These are phyloP conservation scores for Eulithis prunata DNA, from an alignment of 2,888 invertebrate genomes.

Conservation along the genomic window DNA sequence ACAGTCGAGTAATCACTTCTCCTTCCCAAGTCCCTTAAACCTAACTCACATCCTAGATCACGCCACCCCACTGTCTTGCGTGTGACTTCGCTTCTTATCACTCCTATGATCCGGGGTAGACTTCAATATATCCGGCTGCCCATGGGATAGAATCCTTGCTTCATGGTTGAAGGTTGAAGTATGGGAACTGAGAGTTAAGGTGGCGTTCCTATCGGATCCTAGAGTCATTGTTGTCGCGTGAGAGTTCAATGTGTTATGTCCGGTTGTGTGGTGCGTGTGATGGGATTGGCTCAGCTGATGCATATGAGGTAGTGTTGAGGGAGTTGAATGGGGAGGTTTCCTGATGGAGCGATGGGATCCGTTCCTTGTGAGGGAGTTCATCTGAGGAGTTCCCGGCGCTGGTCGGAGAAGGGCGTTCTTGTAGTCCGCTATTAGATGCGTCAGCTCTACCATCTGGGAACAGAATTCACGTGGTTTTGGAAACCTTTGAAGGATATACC, in stretches of 20 bases:
- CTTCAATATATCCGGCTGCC: conserved; percentile 93
- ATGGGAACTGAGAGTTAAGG: conserved; percentile 69
- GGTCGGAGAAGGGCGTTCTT: conserved; percentile 94
- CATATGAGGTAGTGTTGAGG: conserved; percentile 70
- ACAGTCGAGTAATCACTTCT: conserved; percentile 32
- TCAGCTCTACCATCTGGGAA: conserved; percentile 92
- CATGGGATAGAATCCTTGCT: conserved; percentile 70
- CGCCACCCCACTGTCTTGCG: conserved; percentile 75
- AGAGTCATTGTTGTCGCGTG: conserved; percentile 80
- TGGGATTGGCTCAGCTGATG: conserved; percentile 58
- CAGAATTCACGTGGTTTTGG: too few relatives aligned
- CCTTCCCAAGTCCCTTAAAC: conserved; percentile 29
- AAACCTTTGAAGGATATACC: too few relatives aligned
- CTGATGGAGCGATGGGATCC: conserved; percentile 87
- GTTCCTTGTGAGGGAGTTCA: conserved; percentile 90
- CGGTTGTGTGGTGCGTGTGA: conserved; percentile 70
- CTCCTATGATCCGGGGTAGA: conserved; percentile 91
- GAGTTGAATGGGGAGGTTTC: conserved; percentile 77
- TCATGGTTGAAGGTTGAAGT: conserved; percentile 68
- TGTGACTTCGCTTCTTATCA: conserved; percentile 73
- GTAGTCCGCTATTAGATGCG: conserved; percentile 95
- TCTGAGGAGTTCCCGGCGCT: conserved; percentile 90
- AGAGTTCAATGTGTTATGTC: conserved; percentile 85
- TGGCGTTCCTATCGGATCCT: conserved; percentile 72
- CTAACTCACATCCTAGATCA: conserved; percentile 55